Base-by-base conservation (phyloP, 2,888 invertebrate species). In the Epistrophella euchroma region DNA sequence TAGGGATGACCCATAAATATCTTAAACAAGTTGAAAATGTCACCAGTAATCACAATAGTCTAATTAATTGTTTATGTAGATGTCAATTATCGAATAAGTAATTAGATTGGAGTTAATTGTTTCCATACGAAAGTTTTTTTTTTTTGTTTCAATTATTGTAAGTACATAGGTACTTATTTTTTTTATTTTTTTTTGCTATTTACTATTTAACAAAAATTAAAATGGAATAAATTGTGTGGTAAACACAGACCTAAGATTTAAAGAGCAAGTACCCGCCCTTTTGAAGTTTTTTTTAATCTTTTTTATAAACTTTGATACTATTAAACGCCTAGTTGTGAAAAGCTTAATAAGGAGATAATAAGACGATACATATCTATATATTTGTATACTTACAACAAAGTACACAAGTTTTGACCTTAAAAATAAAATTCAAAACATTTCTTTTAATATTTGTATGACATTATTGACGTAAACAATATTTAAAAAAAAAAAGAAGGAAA, bases 181-280 rank as follows among this genome's bases (percentile, higher is more conserved):
- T 55, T 15, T 25, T 25, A 52, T 52, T 40, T 40, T 13, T 37
- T 10, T 52, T 52, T 13, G n/a, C n/a, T 25, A 13, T 13, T 28
- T 28, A 40, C 4, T 55, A 15, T 15, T 13, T 0, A 32, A 15
- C 1, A 55, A 15, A 55, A 55, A 55, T 19, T 19, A n/a, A 55
- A 28, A 7, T 15, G 6, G 15, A 55, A 55, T 25, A 28, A 28
- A 55, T n/a, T 55, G 28, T 56, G 56, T 56, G 56, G n/a, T 56
- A 35, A 56, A 35, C 5, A 35, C 32, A n/a, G 28, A 11, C 11
- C 11, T 56, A n/a, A 17, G 9, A 9, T 9, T 15, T 28, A 3
- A 56, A 32, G 2, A n/a, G 15, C 0, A 5, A 6, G 32, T 32
- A 7, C 32, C 15, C 13, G 2, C 4, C 10, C 10, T 0, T 37